These are phyloP conservation scores for Peromyscus leucopus DNA, from an alignment of 2,113 vertebrate species.

Conservation along the genomic window DNA sequence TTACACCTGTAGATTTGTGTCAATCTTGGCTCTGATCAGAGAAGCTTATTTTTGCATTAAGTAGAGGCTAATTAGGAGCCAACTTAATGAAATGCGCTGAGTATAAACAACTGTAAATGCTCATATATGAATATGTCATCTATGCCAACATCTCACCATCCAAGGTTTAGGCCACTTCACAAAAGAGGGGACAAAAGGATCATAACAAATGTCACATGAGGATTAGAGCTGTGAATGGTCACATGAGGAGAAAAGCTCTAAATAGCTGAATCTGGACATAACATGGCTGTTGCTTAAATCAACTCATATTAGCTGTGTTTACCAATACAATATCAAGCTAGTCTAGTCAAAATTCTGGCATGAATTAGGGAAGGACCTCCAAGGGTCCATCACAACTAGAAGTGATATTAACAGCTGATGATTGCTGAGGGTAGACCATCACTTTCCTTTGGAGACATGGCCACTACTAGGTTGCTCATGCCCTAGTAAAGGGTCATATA, in stretches of 20 bases:
- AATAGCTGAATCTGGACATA: not conserved
- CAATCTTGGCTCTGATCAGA: not conserved
- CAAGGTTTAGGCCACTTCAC: not conserved
- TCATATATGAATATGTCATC: not conserved
- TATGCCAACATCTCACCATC: not conserved
- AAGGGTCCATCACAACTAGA: not conserved
- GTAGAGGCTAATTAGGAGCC: not conserved
- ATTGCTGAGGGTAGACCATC: not conserved
- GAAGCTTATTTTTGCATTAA: not conserved
- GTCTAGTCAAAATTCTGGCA: not conserved
- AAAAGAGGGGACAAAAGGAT: not conserved
- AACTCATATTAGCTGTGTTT: not conserved
- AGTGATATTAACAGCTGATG: not conserved
- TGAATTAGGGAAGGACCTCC: not conserved
- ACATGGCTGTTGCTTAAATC: not conserved
- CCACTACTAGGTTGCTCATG: not conserved
- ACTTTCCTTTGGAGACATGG: not conserved
- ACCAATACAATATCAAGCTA: not conserved
- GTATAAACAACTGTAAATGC: not conserved
- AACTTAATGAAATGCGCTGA: not conserved
- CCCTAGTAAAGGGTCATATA: not conserved
- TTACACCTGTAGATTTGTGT: not conserved
- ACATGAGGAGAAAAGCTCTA: not conserved
- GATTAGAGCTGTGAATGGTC: not conserved
- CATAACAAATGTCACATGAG: not conserved